phyloP scores from a whole-genome alignment of 2,888 invertebrate species.

The Trachelus stipa region DNA sequence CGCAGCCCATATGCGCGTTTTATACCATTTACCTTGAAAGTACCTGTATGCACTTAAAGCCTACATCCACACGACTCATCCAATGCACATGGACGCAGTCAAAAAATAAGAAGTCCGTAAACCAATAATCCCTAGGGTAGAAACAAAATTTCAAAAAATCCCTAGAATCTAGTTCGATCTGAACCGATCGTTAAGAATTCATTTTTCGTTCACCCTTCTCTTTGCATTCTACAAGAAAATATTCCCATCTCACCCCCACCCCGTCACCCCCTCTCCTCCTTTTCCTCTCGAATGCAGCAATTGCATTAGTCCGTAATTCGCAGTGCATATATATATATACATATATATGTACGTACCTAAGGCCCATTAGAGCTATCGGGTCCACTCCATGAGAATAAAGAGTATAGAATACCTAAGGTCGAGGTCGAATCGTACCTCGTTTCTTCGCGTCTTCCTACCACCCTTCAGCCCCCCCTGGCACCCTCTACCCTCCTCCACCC shows the following conservation, averaged over 20 bases:
- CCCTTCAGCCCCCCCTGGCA: not conserved
- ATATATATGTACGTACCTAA: not conserved
- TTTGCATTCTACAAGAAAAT: not conserved
- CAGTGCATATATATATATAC: not conserved
- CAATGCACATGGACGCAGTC: not conserved
- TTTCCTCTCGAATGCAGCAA: not conserved
- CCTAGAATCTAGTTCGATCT: not conserved
- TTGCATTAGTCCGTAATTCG: not conserved
- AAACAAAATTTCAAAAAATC: not conserved
- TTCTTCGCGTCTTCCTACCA: not conserved
- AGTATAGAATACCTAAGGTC: not conserved
- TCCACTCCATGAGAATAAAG: not conserved
- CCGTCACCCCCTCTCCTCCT: not conserved
- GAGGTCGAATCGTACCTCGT: not conserved
- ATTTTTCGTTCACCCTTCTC: not conserved
- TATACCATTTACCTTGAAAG: not conserved
- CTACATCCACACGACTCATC: not conserved
- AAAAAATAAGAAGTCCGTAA: not conserved
- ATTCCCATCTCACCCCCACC: not conserved
- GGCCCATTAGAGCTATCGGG: not conserved
- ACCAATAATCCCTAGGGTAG: not conserved
- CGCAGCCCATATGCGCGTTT: not conserved
- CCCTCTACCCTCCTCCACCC: no score
- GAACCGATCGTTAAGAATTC: not conserved
- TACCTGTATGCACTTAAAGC: not conserved